Evolutionary conservation across 2,113 vertebrate species (phyloP).

Genomic region (Actenoides lindsayi): DNA sequence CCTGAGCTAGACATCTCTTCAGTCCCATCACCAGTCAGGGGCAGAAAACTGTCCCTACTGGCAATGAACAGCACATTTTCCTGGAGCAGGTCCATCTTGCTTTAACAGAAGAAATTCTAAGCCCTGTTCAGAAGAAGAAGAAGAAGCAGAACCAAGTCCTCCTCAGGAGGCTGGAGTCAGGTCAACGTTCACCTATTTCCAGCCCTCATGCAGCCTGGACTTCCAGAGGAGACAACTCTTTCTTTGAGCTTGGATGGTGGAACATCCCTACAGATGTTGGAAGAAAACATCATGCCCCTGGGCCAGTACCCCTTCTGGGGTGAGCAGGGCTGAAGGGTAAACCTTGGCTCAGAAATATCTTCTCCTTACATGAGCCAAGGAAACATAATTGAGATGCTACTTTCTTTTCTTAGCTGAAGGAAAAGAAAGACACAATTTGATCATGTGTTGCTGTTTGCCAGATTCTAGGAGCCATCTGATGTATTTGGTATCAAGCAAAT

Average conservation of each 20-base stretch:
- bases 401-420: background rate
- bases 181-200: background rate
- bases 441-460: background rate
- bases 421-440: background rate
- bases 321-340: background rate
- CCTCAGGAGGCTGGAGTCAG: background rate
- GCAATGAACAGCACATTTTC: background rate
- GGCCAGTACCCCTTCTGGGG: background rate
- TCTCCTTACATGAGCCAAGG: background rate
- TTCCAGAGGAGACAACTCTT: background rate
- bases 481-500: background rate
- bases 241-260: background rate
- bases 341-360: background rate
- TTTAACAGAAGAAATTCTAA: background rate
- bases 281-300: background rate
- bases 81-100: background rate
- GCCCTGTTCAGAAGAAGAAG: background rate
- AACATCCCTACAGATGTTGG: background rate
- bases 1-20: background rate
- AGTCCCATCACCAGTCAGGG: background rate
- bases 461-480: background rate
- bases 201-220: background rate
- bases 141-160: background rate
- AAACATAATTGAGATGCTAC: background rate
- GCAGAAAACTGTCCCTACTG: background rate